Base-by-base conservation (phyloP, 2,888 invertebrate genomes). In the Papilio protenor region DNA sequence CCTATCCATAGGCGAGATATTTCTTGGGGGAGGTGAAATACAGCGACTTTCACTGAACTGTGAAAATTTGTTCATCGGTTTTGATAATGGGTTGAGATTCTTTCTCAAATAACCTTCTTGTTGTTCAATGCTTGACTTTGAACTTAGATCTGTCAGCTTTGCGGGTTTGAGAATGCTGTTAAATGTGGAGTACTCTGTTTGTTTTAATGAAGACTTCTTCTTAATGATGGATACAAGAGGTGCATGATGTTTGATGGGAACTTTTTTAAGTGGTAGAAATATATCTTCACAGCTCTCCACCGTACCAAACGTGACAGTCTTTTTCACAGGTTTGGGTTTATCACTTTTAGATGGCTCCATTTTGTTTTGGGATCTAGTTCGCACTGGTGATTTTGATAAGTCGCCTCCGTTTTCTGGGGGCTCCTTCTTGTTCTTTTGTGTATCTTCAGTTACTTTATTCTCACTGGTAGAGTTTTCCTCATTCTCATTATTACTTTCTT, bases 241-340 rank as follows among this genome's bases (percentile, higher is more conserved):
- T 82, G 95, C 95, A 87, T 95, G 95, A 79, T 95, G 95, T 89
- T 96, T 96, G 72, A 94, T 92, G 69, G 95, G 94, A 81, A 96
- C 92, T 84, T 95, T 95, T 86, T 95, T 96, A 10, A 95, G 89
- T 52, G 95, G 95, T 81, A 95, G 93, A 83, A 95, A 92, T 80
- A 92, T 94, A 85, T 96, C 96, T 88, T 96, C 96, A 87, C 96
- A 96, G 81, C 96, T 96, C 86, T 96, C 96, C 78, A 96, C 95
- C 82, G 95, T 95, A 81, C 96, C 96, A 89, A 96, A 96, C 75
- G 96, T 96, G 33, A 96, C 96, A 70, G 96, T 96, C 91, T 96
- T 96, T 88, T 96, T 96, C 78, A 95, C 91, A 84, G 93, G 92
- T 88, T 93, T 94, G n/a, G 90, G 89, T 88, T 94, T 93, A 70